Conservation (phyloP, 2,888 invertebrate species). For the Heteropelma amictum region DNA sequence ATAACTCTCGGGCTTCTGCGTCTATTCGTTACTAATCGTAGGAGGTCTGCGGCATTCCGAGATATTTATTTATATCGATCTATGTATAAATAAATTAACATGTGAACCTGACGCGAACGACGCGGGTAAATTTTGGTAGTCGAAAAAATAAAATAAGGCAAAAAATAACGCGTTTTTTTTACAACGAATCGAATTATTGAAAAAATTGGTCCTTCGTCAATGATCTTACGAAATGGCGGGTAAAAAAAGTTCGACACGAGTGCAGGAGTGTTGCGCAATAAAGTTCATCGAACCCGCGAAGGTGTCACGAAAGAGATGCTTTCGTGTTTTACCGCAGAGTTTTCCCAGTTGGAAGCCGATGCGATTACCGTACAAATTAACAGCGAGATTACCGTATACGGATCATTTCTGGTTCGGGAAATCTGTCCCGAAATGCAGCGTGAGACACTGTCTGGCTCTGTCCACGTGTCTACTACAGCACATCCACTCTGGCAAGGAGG, state of each 20-base stretch:
- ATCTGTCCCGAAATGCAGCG: conserved; percentile 27
- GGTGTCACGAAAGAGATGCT: conserved; percentile 6
- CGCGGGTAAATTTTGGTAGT: no score
- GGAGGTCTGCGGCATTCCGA: conserved; percentile 17
- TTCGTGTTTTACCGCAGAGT: conserved; percentile 11
- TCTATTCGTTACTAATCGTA: conserved; percentile 6
- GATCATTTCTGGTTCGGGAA: conserved; percentile 41
- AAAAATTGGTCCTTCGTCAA: no score
- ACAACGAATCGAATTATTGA: no score
- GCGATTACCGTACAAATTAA: conserved; percentile 14
- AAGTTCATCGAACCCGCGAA: conserved; percentile 43
- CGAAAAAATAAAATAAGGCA: no score
- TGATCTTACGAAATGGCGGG: background rate
- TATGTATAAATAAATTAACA: background rate
- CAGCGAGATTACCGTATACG: conserved; percentile 27
- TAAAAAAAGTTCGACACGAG: background rate
- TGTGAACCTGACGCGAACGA: no score
- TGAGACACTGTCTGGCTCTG: conserved; percentile 58
- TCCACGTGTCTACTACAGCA: background rate
- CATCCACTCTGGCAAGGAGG: conserved; percentile 25
- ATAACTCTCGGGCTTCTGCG: conserved; percentile 25
- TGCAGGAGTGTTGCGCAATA: conserved; percentile 18
- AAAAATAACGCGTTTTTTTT: background rate
- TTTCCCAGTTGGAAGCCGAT: conserved; percentile 21
- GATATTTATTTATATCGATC: background rate